Percentiles rank a stretch among this genome's conserved stretches.
These are phyloP conservation scores for Eristalis tenax DNA, from an alignment of 2,888 invertebrate species.

Conservation along the genomic window DNA sequence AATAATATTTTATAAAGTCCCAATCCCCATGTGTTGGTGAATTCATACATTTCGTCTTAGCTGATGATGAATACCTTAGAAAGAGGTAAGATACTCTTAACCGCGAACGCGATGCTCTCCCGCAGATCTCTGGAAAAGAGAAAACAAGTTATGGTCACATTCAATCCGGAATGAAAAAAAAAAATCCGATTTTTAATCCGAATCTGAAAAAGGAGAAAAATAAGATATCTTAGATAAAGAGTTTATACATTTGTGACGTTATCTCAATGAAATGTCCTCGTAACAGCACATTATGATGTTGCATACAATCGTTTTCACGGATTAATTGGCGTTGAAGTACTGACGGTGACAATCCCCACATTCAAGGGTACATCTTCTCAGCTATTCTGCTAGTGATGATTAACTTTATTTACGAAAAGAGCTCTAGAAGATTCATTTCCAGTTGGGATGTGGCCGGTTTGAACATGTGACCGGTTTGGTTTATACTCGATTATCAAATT, in stretches of 20 bases:
- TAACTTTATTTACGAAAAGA: slow-evolving; percentile 8
- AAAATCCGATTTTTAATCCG: neutral
- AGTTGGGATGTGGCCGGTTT: slow-evolving; percentile 30
- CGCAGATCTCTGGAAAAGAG: slow-evolving; percentile 15
- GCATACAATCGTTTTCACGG: too few species aligned
- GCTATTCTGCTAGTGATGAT: neutral
- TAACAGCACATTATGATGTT: neutral
- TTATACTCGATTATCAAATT: slow-evolving; percentile 37
- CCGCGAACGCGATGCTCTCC: neutral
- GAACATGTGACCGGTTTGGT: slow-evolving; percentile 49
- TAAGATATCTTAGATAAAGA: slow-evolving; percentile 6
- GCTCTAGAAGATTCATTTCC: neutral
- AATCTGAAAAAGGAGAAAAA: neutral
- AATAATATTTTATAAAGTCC: slow-evolving; percentile 4
- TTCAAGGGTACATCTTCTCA: neutral
- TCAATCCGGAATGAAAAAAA: neutral
- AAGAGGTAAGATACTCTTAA: slow-evolving; percentile 25
- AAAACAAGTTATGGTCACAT: slow-evolving; percentile 3
- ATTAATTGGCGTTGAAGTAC: neutral
- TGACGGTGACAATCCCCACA: neutral
- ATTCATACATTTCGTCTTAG: slow-evolving; percentile 1
- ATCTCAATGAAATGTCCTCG: slow-evolving; percentile 1
- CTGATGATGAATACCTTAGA: slow-evolving; percentile 11
- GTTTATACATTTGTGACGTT: neutral
- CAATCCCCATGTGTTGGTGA: slow-evolving; percentile 7